Conservation (phyloP, 2,113 vertebrate species). For the Cryptomyrus ogoouensis region DNA sequence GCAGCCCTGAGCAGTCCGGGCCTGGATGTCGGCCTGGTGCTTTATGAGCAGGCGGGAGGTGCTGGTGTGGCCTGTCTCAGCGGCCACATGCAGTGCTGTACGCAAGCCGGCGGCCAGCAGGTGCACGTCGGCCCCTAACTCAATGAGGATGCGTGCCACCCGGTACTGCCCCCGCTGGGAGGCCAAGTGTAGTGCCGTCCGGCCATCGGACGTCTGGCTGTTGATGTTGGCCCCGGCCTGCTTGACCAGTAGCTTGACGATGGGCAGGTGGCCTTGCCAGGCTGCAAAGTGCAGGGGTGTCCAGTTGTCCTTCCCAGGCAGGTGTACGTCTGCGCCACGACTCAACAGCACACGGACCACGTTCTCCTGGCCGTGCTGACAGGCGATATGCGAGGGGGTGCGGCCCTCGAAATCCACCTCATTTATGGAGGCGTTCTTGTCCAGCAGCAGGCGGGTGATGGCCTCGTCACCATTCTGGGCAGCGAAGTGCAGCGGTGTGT, state of each 20-base stretch:
- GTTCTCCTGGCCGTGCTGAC: constrained; percentile 89
- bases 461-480: constrained; percentile 86
- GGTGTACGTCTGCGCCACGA: constrained; percentile 65
- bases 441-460: constrained; percentile 80
- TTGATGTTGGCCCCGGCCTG: constrained; percentile 72
- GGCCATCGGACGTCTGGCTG: constrained; percentile 74
- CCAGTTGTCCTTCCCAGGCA: constrained; percentile 83
- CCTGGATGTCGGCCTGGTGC: constrained; percentile 65
- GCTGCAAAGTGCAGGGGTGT: constrained; percentile 82
- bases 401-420: constrained; percentile 85
- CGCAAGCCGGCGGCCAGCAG: constrained; percentile 51
- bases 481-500: constrained; percentile 89
- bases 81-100: constrained; percentile 80
- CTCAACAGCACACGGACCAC: constrained; percentile 81
- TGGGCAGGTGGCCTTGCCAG: constrained; percentile 90
- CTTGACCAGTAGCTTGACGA: constrained; percentile 84
- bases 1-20: constrained; percentile 59
- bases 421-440: constrained; percentile 66
- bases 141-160: constrained; percentile 83
- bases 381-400: constrained; percentile 83
- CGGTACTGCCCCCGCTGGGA: constrained; percentile 89
- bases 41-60: constrained; percentile 83
- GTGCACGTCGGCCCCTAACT: constrained; percentile 69
- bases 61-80: constrained; percentile 89
- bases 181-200: constrained; percentile 84